Conservation (phyloP, 2,888 invertebrate species). For the Sarcophaga variegata region DNA sequence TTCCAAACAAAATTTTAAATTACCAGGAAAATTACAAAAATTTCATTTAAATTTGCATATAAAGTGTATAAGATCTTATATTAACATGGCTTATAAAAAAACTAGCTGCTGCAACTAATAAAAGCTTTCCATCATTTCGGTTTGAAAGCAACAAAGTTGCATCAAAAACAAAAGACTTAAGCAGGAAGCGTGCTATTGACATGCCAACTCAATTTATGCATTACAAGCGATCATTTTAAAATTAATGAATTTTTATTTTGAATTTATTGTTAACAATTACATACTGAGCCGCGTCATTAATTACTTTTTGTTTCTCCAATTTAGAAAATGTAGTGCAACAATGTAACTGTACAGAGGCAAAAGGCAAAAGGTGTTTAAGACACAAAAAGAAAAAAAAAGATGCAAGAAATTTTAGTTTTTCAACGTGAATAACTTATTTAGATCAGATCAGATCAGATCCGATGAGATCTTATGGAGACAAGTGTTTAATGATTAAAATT, state of each 20-base stretch:
- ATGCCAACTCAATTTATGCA: conserved; percentile 1
- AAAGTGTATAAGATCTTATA: too few species aligned
- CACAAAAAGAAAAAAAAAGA: background rate
- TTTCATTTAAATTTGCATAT: too few species aligned
- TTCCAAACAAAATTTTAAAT: too few species aligned
- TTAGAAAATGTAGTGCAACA: background rate
- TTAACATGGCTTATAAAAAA: background rate
- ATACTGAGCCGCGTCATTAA: conserved; percentile 38
- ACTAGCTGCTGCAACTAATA: background rate
- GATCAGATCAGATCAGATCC: conserved; percentile 8
- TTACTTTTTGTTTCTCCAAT: background rate
- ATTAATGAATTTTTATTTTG: conserved; percentile 44
- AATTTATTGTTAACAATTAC: conserved; percentile 48
- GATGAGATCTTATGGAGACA: background rate
- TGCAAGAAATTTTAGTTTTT: background rate
- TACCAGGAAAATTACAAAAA: too few species aligned
- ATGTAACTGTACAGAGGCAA: background rate
- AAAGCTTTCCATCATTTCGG: background rate
- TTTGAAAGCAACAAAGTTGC: conserved; percentile 29
- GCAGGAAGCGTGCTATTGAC: background rate
- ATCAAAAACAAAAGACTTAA: background rate
- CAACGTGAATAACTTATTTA: conserved; percentile 17
- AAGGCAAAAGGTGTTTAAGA: background rate
- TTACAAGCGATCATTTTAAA: background rate
- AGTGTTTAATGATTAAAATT: background rate